Conservation (phyloP, 2,113 vertebrate species). For the Eulemur rufifrons region DNA sequence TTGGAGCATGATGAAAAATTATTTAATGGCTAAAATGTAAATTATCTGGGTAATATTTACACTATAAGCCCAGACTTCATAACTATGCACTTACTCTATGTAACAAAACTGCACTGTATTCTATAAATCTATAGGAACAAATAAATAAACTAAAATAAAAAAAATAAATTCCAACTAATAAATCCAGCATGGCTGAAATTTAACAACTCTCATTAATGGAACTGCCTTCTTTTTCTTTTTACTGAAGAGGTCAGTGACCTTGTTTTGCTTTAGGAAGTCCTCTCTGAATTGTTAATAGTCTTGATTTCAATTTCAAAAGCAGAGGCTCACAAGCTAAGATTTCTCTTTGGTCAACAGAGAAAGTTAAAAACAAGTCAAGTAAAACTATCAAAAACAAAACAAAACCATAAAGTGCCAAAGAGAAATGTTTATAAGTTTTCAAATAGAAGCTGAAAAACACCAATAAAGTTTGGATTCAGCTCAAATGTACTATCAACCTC, state of each 20-base stretch:
- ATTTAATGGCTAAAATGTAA: too few species aligned
- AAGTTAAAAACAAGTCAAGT: slow-evolving; percentile 64
- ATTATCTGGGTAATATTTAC: too few species aligned
- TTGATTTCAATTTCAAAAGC: slow-evolving; percentile 61
- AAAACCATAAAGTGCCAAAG: slow-evolving; percentile 71
- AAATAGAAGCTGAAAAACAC: slow-evolving; percentile 82
- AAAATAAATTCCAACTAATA: not conserved
- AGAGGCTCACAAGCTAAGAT: slow-evolving; percentile 25
- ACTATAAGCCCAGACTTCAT: too few species aligned
- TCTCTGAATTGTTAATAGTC: slow-evolving; percentile 1
- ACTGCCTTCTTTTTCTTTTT: not conserved
- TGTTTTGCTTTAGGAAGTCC: slow-evolving; percentile 26
- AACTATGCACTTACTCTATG: too few species aligned
- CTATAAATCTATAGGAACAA: too few species aligned
- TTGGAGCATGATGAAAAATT: too few species aligned
- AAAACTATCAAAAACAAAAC: slow-evolving; percentile 71
- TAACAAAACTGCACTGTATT: too few species aligned
- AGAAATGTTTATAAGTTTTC: slow-evolving; percentile 81
- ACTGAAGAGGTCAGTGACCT: not conserved
- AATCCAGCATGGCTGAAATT: not conserved
- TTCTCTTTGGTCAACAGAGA: slow-evolving; percentile 30
- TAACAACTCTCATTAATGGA: not conserved
- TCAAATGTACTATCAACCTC: slow-evolving; percentile 81
- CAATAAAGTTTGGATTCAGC: slow-evolving; percentile 82
- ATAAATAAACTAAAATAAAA: too few species aligned